Percentiles rank a stretch among this genome's conserved stretches.
Evolutionary conservation across 2,888 invertebrate species (phyloP).

Genomic region (Bellardia bayeri): DNA sequence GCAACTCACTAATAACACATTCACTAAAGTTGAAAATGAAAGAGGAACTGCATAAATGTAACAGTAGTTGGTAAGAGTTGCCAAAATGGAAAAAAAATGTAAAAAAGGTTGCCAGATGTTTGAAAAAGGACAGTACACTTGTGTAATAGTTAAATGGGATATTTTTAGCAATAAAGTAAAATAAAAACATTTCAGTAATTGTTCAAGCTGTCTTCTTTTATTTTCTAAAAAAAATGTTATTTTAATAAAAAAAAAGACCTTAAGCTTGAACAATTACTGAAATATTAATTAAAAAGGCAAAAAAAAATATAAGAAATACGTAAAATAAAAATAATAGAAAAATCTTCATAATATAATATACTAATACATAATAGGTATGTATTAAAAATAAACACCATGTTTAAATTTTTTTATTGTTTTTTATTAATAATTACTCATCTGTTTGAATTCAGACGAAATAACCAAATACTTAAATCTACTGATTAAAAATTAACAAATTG

Average conservation of each 20-base stretch:
- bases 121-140: not conserved
- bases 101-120: not conserved
- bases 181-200: too few relatives aligned
- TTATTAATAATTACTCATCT: conserved; percentile 53
- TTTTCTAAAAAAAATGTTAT: too few relatives aligned
- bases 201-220: too few relatives aligned
- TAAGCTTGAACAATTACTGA: too few relatives aligned
- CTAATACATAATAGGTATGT: too few relatives aligned
- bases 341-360: too few relatives aligned
- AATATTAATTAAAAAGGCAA: too few relatives aligned
- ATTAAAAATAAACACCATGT: not conserved
- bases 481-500: conserved; percentile 68
- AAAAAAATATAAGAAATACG: too few relatives aligned
- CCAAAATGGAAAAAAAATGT: not conserved
- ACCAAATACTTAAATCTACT: conserved; percentile 64
- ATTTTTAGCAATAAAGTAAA: too few relatives aligned
- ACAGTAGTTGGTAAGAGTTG: not conserved
- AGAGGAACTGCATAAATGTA: not conserved
- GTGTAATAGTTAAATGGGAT: too few relatives aligned
- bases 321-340: too few relatives aligned
- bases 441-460: conserved; percentile 26
- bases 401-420: conserved; percentile 33
- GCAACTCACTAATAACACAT: not conserved
- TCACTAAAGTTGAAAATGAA: not conserved
- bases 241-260: too few relatives aligned